phyloP scores from a whole-genome alignment of 1,140 invertebrate genomes.

The Lepidotrigona ventralis region DNA sequence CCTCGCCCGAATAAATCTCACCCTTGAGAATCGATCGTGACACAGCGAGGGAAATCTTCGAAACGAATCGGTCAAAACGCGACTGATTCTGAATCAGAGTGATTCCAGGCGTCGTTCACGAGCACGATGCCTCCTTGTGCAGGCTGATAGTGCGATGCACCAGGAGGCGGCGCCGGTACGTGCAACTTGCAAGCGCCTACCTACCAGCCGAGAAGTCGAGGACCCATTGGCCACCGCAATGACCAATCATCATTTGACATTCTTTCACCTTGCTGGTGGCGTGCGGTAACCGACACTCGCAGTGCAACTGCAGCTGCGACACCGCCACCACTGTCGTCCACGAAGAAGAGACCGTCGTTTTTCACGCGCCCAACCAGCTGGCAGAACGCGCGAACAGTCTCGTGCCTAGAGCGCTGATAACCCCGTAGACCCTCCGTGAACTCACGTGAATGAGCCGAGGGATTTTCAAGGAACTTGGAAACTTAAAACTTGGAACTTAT shows the following conservation, averaged over 20 bases:
- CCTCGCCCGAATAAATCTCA: no score
- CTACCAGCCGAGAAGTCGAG: conserved; percentile 68
- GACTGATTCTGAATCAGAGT: background rate
- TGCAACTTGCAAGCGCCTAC: conserved; percentile 66
- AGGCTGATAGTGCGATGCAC: conserved; percentile 64
- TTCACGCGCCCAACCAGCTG: background rate
- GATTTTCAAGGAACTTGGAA: background rate
- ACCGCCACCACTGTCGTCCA: background rate
- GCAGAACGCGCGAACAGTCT: conserved; percentile 9
- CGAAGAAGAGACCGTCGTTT: conserved; percentile 26
- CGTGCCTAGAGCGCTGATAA: conserved; percentile 36
- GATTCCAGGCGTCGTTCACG: conserved; percentile 33
- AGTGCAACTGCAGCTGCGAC: conserved; percentile 25
- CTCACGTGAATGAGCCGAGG: background rate
- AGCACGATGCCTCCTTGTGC: conserved; percentile 52
- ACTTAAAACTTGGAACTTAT: background rate
- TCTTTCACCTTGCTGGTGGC: conserved; percentile 71
- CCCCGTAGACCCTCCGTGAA: conserved; percentile 35
- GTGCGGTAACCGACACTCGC: conserved; percentile 45
- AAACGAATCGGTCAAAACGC: background rate
- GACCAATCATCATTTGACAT: conserved; percentile 79
- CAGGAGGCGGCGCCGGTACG: conserved; percentile 73
- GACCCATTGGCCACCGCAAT: conserved; percentile 77
- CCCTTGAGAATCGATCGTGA: background rate
- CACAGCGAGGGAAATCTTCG: background rate